Conservation (phyloP, 2,888 invertebrate species). For the Amiota minor region DNA sequence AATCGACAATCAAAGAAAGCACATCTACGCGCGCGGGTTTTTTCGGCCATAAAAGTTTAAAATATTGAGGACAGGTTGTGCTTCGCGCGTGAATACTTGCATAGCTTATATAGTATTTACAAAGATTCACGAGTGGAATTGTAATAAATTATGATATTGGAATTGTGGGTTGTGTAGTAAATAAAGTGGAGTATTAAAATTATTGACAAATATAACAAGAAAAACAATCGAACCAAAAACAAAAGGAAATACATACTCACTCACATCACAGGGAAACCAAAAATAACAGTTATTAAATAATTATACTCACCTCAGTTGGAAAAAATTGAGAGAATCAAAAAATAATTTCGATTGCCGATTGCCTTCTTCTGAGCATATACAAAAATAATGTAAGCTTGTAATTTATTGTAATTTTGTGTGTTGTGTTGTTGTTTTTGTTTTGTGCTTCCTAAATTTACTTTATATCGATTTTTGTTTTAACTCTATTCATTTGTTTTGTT, state of each 20-base stretch:
- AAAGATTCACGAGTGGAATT: too few species aligned
- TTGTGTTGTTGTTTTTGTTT: neutral
- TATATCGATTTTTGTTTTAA: constrained; percentile 23
- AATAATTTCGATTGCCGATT: neutral
- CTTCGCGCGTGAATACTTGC: too few species aligned
- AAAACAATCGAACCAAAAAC: neutral
- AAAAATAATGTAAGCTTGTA: constrained; percentile 14
- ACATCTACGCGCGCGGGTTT: too few species aligned
- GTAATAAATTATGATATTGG: too few species aligned
- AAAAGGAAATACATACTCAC: neutral
- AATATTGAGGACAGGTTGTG: too few species aligned
- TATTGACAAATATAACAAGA: too few species aligned
- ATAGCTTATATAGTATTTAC: too few species aligned
- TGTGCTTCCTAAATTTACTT: neutral
- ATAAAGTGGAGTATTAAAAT: too few species aligned
- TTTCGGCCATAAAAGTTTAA: too few species aligned
- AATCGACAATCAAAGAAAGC: too few species aligned
- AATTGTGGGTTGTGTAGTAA: too few species aligned
- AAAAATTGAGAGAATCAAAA: neutral
- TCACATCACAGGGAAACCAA: neutral
- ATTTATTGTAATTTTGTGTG: neutral
- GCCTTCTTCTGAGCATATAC: constrained; percentile 2
- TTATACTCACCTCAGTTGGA: neutral
- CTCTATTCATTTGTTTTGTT: neutral
- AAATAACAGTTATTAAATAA: constrained; percentile 6